Conservation (phyloP, 2,888 invertebrate genomes). For the Latheticus oryzae region DNA sequence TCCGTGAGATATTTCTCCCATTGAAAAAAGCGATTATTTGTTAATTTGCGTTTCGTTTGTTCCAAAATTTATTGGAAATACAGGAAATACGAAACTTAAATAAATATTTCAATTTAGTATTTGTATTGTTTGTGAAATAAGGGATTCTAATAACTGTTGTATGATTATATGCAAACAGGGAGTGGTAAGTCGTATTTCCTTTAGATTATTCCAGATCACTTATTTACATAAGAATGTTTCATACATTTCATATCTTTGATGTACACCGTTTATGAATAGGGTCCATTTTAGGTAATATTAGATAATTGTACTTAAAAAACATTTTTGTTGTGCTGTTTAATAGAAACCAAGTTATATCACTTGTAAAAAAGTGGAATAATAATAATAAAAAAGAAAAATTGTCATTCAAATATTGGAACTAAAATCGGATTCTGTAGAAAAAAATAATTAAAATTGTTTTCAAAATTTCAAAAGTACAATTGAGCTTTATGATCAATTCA, state of each 20-base stretch:
- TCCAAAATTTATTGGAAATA: too few relatives aligned
- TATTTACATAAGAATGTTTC: conserved; percentile 35
- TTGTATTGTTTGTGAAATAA: conserved; percentile 3
- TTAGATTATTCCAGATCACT: conserved; percentile 41
- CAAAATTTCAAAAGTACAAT: too few relatives aligned
- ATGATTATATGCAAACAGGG: conserved; percentile 58
- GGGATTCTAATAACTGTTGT: conserved; percentile 38
- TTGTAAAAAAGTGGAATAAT: background rate
- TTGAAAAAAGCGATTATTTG: too few relatives aligned
- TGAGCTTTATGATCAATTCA: too few relatives aligned
- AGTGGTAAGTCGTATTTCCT: conserved; percentile 61
- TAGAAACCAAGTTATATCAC: conserved; percentile 46
- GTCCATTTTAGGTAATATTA: conserved; percentile 47
- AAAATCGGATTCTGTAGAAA: background rate
- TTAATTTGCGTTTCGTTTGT: too few relatives aligned
- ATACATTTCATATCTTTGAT: conserved; percentile 47
- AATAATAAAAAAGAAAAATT: conserved; percentile 2
- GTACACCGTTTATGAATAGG: conserved; percentile 46
- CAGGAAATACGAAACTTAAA: too few relatives aligned
- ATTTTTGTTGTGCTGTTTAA: conserved; percentile 56
- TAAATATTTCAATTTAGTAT: conserved; percentile 6
- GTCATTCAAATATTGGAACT: background rate
- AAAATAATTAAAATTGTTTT: too few relatives aligned
- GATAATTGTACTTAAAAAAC: conserved; percentile 7
- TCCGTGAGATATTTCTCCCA: too few relatives aligned